Conservation (phyloP, 2,113 vertebrate species). For the Pampusana beccarii region DNA sequence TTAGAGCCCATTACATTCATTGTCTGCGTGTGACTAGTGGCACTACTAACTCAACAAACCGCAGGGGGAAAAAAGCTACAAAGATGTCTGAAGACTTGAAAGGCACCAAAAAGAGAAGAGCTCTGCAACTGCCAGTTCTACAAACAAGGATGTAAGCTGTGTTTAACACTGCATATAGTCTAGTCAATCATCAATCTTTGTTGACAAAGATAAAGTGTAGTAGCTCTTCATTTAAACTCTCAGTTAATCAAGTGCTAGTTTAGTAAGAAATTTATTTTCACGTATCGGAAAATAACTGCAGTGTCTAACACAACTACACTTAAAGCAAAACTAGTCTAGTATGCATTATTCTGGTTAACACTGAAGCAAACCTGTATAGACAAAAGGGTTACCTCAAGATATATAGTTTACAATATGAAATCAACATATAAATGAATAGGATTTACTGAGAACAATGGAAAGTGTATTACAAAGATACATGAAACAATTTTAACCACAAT, state of each 20-base stretch:
- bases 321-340: conserved; percentile 84
- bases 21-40: conserved; percentile 72
- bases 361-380: conserved; percentile 80
- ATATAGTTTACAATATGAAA: conserved; percentile 85
- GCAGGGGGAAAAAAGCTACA: conserved; percentile 47
- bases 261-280: conserved; percentile 87
- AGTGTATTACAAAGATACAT: conserved; percentile 87
- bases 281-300: conserved; percentile 84
- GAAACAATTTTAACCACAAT: conserved; percentile 86
- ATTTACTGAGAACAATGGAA: conserved; percentile 82
- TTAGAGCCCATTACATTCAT: conserved; percentile 78
- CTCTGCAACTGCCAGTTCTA: conserved; percentile 75
- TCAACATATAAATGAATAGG: conserved; percentile 84
- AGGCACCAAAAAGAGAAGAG: conserved; percentile 79
- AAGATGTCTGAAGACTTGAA: conserved; percentile 61
- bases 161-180: conserved; percentile 76
- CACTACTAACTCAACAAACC: conserved; percentile 46
- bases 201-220: conserved; percentile 50
- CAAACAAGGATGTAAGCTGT: conserved; percentile 67
- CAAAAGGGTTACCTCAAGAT: conserved; percentile 78
- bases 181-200: conserved; percentile 58
- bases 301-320: conserved; percentile 85
- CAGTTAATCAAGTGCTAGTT: conserved; percentile 78
- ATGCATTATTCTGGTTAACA: conserved; percentile 84
- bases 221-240: conserved; percentile 72